Evolutionary conservation across 2,888 invertebrate species (phyloP), one percentile per base, ranked within the genome.

Genomic region (Oasisia sp.): DNA sequence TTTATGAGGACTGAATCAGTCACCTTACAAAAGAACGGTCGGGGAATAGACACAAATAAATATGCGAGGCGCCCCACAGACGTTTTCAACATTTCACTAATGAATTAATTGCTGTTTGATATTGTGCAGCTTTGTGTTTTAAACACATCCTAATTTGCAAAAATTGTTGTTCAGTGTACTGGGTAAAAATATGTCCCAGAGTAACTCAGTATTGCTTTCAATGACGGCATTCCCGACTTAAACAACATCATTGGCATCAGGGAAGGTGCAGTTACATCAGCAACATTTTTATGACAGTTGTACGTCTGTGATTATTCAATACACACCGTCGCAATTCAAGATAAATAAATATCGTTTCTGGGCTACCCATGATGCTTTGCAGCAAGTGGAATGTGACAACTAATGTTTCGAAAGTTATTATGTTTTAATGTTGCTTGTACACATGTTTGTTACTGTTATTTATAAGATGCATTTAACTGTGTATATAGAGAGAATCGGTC

Each of bases 81-180:
- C 14, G 19, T 14, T 74, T 14, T 74, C 27, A 74, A 19, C 27
- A 74, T 74, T 74, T 74, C 74, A 74, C 74, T 74, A 19, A 7
- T 5, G 27, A 74, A 74, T 74, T 19, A 74, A 74, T 74, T 74
- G n/a, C 74, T 74, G 74, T 74, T 74, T 74, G 4, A 27, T 74
- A n/a, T 74, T 74, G 74, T 74, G 74, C 74, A 74, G 74, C 74
- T 74, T 74, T 19, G 74, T 74, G 74, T 74, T 74, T 27, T 27
- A 74, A 74, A 74, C n/a, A 74, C 74, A 74, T 74, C 74, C 74
- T 74, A 74, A 74, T 74, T 74, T 74, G 74, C 74, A 74, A 74
- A 19, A 7, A 74, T 27, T 74, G 74, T 74, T 74, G 74, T 74
- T 74, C 74, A 74, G 7, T 74, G 74, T 74, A 50, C 50, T 14